Evolutionary conservation across 2,113 vertebrate genomes (phyloP).

Genomic region (Podarcis cretensis): DNA sequence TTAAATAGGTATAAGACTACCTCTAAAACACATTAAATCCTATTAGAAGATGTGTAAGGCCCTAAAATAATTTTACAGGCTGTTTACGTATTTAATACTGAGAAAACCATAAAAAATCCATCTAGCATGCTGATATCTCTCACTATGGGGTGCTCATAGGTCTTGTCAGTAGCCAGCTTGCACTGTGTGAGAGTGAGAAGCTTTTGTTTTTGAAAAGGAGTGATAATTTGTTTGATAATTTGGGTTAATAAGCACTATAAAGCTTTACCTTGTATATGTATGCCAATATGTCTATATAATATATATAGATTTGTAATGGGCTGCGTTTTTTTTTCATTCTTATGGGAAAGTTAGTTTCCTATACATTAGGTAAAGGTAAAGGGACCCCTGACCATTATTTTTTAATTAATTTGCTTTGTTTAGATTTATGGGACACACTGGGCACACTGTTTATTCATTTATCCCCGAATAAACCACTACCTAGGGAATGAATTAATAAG

Average conservation of each 20-base stretch:
- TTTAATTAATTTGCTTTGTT: constrained; percentile 22
- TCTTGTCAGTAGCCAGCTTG: constrained; percentile 58
- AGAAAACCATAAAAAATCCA: constrained; percentile 63
- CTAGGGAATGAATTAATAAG: constrained; percentile 39
- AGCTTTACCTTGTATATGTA: constrained; percentile 17
- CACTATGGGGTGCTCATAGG: constrained; percentile 56
- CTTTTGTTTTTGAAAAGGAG: constrained; percentile 64
- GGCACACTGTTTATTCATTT: constrained; percentile 35
- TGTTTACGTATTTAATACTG: constrained; percentile 60
- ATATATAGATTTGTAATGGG: neutral
- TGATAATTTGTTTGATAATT: constrained; percentile 68
- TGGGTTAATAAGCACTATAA: constrained; percentile 70
- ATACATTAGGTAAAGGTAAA: neutral
- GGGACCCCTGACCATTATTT: neutral
- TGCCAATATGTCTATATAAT: constrained; percentile 19
- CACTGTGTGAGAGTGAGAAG: constrained; percentile 54
- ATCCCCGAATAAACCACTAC: constrained; percentile 27
- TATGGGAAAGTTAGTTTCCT: constrained; percentile 50
- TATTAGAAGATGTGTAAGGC: constrained; percentile 37
- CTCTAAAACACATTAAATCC: constrained; percentile 69
- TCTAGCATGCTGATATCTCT: constrained; percentile 51
- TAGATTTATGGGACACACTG: constrained; percentile 39
- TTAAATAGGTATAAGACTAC: constrained; percentile 66
- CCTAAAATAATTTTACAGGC: constrained; percentile 58
- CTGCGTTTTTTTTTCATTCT: too few relatives aligned